These are phyloP conservation scores for Gambusia holbrooki DNA, from an alignment of 2,113 vertebrate species.

Conservation along the genomic window DNA sequence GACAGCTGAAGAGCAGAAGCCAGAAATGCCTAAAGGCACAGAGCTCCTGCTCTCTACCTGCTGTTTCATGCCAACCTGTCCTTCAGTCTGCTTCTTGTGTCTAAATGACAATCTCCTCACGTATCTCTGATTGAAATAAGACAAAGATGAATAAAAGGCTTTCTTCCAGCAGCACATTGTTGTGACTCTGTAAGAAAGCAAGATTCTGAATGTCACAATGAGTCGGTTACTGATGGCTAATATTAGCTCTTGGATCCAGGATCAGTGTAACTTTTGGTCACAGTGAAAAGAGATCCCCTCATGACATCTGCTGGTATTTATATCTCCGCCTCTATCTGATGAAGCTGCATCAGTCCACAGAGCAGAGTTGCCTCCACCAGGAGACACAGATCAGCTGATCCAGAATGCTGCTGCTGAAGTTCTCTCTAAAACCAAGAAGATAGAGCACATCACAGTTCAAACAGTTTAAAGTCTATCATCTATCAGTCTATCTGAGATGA, in stretches of 20 bases:
- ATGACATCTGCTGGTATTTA: slow-evolving; percentile 53
- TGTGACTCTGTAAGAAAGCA: neutral
- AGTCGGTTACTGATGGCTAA: slow-evolving; percentile 23
- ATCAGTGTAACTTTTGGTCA: slow-evolving; percentile 33
- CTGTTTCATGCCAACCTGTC: no score
- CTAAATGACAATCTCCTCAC: no score
- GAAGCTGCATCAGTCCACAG: neutral
- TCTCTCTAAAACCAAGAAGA: no score
- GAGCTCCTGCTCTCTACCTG: neutral
- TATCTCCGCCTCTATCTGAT: slow-evolving; percentile 20
- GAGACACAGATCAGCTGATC: slow-evolving; percentile 4
- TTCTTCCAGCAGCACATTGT: neutral
- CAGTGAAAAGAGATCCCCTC: slow-evolving; percentile 61
- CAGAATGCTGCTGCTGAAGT: no score
- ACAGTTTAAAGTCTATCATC: no score
- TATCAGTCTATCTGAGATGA: no score
- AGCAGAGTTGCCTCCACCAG: slow-evolving; percentile 15
- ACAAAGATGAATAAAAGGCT: no score
- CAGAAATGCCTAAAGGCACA: slow-evolving; percentile 28
- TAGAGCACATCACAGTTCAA: no score
- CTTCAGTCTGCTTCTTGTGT: no score
- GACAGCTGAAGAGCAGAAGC: slow-evolving; percentile 29
- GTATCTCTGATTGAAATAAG: no score
- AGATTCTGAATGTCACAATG: slow-evolving; percentile 17
- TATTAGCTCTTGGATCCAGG: slow-evolving; percentile 41